Base-by-base conservation (phyloP, 1,140 invertebrate genomes). In the Ceratoteleas bidentatus region DNA sequence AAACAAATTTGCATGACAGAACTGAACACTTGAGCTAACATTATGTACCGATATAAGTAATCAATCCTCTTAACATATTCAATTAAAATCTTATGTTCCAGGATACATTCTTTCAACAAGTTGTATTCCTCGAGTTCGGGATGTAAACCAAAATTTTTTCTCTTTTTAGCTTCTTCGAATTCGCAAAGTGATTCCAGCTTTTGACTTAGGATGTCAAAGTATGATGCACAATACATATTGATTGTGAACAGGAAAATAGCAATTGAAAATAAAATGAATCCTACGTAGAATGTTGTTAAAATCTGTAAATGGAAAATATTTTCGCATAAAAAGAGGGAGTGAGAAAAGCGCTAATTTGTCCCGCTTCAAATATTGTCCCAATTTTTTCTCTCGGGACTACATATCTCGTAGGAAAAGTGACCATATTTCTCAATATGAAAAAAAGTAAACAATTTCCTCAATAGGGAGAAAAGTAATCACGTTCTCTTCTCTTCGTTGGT, bases 61-160 rank as follows among this genome's bases (percentile, higher is more conserved):
- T 88, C 86, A 2, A 86, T 68, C 54, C 53, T 69, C 8, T 78
- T 61, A 0, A 84, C 77, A 47, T 85, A 86, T 2, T 76, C 11
- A 11, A 88, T 85, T 0, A 88, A 49, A n/a, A 83, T 7, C 47
- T 85, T 66, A 69, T 88, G 87, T 62, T 85, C 70, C 10, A 78
- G 73, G 8, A 88, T 82, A 10, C 84, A 87, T 14, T 68, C 14
- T 69, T 60, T 83, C 13, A 88, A 53, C 38, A 73, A 78, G 11
- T 77, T 10, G 24, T 74, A 62, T 8, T 70, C n/a, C 3, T 34
- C 34, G 57, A 72, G 24, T 73, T 47, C 52, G 14, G 24, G 5
- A 0, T 0, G 43, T 15, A 0, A 3, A 54, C 50, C 0, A 9
- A 54, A n/a, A 61, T 24, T 38, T 8, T n/a, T 36, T 36, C 50